A percentile compares a stretch with the other conserved stretches of the same genome.
Evolutionary conservation across 2,888 invertebrate species (phyloP).

Genomic region (Diplolepis rosae): DNA sequence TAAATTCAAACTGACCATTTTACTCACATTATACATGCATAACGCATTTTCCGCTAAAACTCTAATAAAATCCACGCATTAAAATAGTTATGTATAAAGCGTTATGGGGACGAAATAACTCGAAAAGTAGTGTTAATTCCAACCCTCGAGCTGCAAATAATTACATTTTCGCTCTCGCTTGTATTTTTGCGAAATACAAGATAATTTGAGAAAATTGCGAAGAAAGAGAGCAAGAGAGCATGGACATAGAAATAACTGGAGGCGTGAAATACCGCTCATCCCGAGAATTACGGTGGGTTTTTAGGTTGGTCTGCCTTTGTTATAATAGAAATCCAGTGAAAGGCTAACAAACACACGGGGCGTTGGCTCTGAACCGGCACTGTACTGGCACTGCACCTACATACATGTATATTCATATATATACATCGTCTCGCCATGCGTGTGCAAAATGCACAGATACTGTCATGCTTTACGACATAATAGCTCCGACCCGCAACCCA

Average conservation of each 20-base stretch:
- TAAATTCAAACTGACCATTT: too few relatives aligned
- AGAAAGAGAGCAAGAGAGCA: conserved; percentile 28
- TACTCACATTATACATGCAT: too few relatives aligned
- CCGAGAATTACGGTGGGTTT: conserved; percentile 38
- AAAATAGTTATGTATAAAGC: conserved; percentile 1
- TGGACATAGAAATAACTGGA: conserved; percentile 31
- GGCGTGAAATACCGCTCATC: conserved; percentile 36
- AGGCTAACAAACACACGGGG: conserved; percentile 31
- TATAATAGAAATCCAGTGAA: conserved; percentile 35
- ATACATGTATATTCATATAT: background rate
- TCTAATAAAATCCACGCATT: background rate
- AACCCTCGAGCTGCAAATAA: background rate
- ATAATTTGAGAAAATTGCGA: conserved; percentile 1
- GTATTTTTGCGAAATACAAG: conserved; percentile 1
- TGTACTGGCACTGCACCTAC: conserved; percentile 21
- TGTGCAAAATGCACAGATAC: conserved; percentile 28
- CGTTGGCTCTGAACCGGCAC: conserved; percentile 29
- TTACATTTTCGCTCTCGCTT: conserved; percentile 6
- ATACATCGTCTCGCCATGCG: background rate
- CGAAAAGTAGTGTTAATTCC: conserved; percentile 11
- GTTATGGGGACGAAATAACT: background rate
- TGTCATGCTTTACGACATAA: conserved; percentile 38
- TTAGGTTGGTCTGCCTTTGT: conserved; percentile 36
- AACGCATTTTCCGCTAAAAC: too few relatives aligned
- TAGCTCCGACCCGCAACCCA: conserved; percentile 43